Conservation (phyloP, 2,113 vertebrate genomes). For the Butorides virescens region DNA sequence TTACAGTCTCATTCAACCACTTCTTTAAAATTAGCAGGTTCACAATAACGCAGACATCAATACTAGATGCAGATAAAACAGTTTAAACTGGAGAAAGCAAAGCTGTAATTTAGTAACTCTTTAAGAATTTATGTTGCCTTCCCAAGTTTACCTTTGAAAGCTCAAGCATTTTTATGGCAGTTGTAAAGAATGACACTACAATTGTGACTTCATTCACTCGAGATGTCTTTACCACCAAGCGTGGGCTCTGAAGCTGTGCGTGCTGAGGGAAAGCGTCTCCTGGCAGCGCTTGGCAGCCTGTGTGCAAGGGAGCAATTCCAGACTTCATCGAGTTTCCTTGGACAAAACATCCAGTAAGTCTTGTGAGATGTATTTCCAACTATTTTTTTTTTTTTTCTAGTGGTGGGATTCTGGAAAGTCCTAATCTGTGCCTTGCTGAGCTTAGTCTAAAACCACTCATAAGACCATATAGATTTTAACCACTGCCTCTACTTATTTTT, state of each 20-base stretch:
- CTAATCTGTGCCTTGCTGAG: not conserved
- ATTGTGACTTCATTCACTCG: constrained; percentile 1
- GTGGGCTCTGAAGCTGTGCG: fast-evolving
- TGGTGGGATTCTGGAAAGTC: not conserved
- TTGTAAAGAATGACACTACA: constrained; percentile 6
- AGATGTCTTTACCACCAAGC: not conserved
- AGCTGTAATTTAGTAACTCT: constrained; percentile 30
- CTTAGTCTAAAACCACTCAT: not conserved
- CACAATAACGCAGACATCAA: not conserved
- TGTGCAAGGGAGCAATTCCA: not conserved
- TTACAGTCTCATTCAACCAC: not conserved
- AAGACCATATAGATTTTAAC: not conserved
- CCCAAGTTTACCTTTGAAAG: not conserved
- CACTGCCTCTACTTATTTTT: not conserved
- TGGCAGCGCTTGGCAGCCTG: not conserved
- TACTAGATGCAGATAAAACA: not conserved
- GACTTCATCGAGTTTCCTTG: not conserved
- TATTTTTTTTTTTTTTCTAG: not conserved
- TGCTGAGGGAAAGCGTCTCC: not conserved
- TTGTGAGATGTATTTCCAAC: not conserved
- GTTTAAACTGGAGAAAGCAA: not conserved
- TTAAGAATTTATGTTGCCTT: constrained; percentile 10
- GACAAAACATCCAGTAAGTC: not conserved
- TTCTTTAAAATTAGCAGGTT: constrained; percentile 19
- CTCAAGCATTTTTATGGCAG: constrained; percentile 7